A percentile compares a stretch with the other conserved stretches of the same genome.
phyloP scores from a whole-genome alignment of 1,140 invertebrate genomes.

The Drosophila cardini region DNA sequence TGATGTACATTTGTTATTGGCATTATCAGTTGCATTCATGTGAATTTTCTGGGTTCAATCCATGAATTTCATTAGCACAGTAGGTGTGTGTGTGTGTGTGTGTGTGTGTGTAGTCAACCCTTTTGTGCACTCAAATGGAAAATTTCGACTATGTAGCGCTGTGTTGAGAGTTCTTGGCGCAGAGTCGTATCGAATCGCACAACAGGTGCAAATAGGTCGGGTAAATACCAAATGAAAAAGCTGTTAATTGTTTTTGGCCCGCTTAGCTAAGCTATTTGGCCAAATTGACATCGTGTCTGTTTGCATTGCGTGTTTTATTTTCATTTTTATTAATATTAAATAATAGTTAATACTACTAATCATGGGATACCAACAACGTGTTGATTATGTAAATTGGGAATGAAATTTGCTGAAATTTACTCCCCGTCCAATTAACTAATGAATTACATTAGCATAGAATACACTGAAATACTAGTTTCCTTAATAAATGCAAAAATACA shows the following conservation, averaged over 20 bases:
- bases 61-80: conserved; percentile 40
- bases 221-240: conserved; percentile 62
- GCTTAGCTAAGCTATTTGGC: conserved; percentile 28
- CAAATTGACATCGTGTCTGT: conserved; percentile 39
- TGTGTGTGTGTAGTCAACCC: conserved; percentile 52
- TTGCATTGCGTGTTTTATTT: conserved; percentile 43
- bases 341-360: conserved; percentile 66
- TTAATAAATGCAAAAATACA: background rate
- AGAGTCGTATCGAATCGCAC: conserved; percentile 11
- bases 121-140: conserved; percentile 61
- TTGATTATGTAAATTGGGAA: conserved; percentile 52
- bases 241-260: conserved; percentile 59
- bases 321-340: conserved; percentile 62
- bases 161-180: conserved; percentile 12
- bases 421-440: background rate
- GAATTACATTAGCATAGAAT: background rate
- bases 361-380: conserved; percentile 54
- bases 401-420: conserved; percentile 2
- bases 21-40: conserved; percentile 40
- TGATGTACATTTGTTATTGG: conserved; percentile 5
- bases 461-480: background rate
- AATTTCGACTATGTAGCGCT: conserved; percentile 28
- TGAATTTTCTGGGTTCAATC: conserved; percentile 34
- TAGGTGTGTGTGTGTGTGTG: no score
- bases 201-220: conserved; percentile 58